phyloP scores from a whole-genome alignment of 2,888 invertebrate species.

The Gymnoscelis rufifasciata region DNA sequence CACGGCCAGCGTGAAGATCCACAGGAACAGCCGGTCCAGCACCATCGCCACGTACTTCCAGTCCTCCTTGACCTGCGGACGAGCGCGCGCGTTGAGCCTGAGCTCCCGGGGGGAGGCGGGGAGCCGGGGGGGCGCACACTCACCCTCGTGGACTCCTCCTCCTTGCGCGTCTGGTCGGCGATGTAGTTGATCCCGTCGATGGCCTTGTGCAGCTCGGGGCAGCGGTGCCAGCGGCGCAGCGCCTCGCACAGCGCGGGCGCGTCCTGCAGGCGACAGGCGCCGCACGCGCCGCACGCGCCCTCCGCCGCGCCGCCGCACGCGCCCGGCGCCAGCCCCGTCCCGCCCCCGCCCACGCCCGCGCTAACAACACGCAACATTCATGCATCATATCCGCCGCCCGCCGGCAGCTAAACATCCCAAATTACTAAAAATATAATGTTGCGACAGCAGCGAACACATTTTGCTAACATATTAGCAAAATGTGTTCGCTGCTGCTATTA shows the following conservation, averaged over 20 bases:
- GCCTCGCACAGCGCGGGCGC: constrained; percentile 80
- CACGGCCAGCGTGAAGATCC: constrained; percentile 98
- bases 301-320: constrained; percentile 17
- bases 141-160: constrained; percentile 94
- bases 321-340: constrained; percentile 17
- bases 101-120: too few relatives aligned
- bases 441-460: too few relatives aligned
- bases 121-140: too few relatives aligned
- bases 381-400: too few relatives aligned
- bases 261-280: constrained; percentile 38
- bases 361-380: constrained; percentile 32
- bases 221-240: constrained; percentile 90
- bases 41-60: constrained; percentile 99
- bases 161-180: constrained; percentile 94
- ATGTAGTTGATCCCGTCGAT: constrained; percentile 95
- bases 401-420: too few relatives aligned
- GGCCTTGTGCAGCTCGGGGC: constrained; percentile 94
- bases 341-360: constrained; percentile 45
- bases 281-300: constrained; percentile 37
- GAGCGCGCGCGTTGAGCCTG: constrained; percentile 57
- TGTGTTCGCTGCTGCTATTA: too few relatives aligned
- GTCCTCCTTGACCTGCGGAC: constrained; percentile 93
- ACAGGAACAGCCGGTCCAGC: constrained; percentile 95
- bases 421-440: too few relatives aligned
- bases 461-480: too few relatives aligned